Evolutionary conservation across 2,113 vertebrate genomes (phyloP), one percentile per base, ranked within the genome.

Genomic region (Oceanites oceanicus): DNA sequence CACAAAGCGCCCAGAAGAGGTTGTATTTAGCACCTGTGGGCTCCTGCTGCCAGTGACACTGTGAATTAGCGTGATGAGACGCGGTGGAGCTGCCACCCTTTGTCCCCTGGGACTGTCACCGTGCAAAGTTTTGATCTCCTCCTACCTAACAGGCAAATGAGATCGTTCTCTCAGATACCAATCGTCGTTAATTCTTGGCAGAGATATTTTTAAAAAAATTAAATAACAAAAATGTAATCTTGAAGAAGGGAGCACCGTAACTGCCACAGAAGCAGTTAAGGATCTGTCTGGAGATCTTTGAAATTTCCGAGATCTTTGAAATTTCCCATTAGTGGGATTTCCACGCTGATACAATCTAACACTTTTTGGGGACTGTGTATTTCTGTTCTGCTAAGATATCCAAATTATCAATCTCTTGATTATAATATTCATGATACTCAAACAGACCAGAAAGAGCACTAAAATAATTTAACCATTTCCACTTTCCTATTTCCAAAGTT

Each of bases 311-410:
- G 95, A 97, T 94, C 78, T 97, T 95, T 97, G 93, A 97, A 97
- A 96, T 95, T 91, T 84, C 94, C 80, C 11, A 15, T 94, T 87
- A 90, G 81, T 94, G 82, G 93, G 84, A 97, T 97, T 97, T 97
- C 93, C 96, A 97, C 45, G 84, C 94, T 97, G 97, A 97, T 97
- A 96, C 62, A 42, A 97, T 97, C 97, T 96, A 80, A 80, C 56
- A 96, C 26, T 74, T 97, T 92, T 61, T 40, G 50, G 42, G 53
- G 47, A 92, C 76, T 92, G 15, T 75, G 34, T 89, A 70, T 29
- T 96, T 96, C 83, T 86, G 84, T 90, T 97, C 93, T 93, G 87
- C 84, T 74, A 81, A 91, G 87, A 97, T 97, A 97, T 96, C 93
- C 81, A 73, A 85, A 91, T 96, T 95, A 96, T 89, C 93, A 94